A percentile compares a stretch with the other conserved stretches of the same genome.
phyloP scores from a whole-genome alignment of 2,113 vertebrate species.

The Oreochromis niloticus region DNA sequence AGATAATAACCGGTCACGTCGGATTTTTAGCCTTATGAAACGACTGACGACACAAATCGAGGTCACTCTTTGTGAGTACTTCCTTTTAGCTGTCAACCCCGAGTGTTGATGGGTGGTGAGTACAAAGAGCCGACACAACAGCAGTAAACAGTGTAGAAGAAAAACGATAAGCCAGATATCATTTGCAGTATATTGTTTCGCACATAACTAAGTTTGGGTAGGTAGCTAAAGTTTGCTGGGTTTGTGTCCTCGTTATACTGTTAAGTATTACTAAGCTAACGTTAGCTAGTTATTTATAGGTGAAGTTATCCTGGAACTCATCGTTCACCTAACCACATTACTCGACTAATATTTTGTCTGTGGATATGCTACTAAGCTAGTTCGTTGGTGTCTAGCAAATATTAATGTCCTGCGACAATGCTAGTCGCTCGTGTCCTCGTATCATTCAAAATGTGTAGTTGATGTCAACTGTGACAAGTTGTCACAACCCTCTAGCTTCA shows the following conservation, averaged over 20 bases:
- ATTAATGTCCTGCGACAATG: background rate
- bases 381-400: background rate
- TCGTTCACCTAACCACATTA: background rate
- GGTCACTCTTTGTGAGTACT: background rate
- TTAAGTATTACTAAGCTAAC: constrained; percentile 1
- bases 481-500: background rate
- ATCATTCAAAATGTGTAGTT: background rate
- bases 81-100: constrained; percentile 28
- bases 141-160: background rate
- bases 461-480: background rate
- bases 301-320: background rate
- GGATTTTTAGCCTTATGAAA: background rate
- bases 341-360: background rate
- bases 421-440: background rate
- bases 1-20: background rate
- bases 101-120: background rate
- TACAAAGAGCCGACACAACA: background rate
- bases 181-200: background rate
- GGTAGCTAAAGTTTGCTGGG: background rate
- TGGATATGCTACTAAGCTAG: background rate
- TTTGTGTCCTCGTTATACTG: background rate
- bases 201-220: background rate
- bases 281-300: background rate
- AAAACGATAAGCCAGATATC: background rate
- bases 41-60: constrained; percentile 22